Evolutionary conservation across 2,797 vertebrate species (phyloP), one percentile per base, ranked within the genome.

Genomic region (Tangara arthus): DNA sequence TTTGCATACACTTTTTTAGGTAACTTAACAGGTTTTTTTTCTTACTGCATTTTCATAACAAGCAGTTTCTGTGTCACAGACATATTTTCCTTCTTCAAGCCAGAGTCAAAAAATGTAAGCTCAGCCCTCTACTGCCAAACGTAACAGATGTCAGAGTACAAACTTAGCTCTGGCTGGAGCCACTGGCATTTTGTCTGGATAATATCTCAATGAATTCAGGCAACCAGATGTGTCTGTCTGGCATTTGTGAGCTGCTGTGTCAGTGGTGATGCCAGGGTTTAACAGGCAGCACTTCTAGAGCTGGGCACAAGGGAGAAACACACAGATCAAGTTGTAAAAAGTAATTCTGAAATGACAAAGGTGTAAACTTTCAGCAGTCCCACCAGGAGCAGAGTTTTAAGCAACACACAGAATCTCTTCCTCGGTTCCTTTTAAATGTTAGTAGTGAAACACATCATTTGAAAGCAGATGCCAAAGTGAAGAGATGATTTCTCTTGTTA

Each of bases 161-260:
- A 95, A 93, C 73, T 79, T 56, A 55, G 92, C 0, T 1, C 73
- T 94, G 92, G 89, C 92, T 95, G 87, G 7, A 93, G 87, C 92
- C 91, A 94, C 79, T 55, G 82, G 94, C 91, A 90, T 88, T 95
- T 94, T 95, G 90, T 94, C 95, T 92, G 94, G 91, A 42, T 92
- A 92, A 87, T 39, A 82, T 44, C 6, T 0, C 84, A 79, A 23
- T 32, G 72, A 92, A 92, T 95, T 93, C 63, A 89, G 73, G 94
- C 92, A 93, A 61, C 87, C 89, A 93, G 85, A 94, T 89, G 87
- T 65, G 76, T 72, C 24, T 75, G 87, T 39, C 91, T 94, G 92
- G 89, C 79, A 81, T 91, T 76, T 16, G 3, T 79, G 65, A 89
- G 93, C 61, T 70, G 84, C 84, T 89, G 76, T 70, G 82, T 81